Evolutionary conservation across 2,797 vertebrate genomes (phyloP), one percentile per base, ranked within the genome.

Genomic region (Sorex maritimensis): DNA sequence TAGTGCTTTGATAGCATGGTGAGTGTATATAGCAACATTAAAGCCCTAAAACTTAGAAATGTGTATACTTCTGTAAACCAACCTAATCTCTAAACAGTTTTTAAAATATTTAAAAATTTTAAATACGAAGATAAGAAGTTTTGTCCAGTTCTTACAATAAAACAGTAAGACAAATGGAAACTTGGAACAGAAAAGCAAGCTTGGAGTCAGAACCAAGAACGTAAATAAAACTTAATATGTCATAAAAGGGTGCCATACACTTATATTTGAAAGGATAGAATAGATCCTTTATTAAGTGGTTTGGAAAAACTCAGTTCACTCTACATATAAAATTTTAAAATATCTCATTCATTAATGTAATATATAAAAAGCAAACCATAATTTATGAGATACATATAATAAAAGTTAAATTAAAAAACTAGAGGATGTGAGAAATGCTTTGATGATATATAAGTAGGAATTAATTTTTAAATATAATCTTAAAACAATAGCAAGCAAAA

Each of bases 361-460:
- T 77, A 87, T 58, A 38, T 7, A 49, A 92, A 92, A 44, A 81
- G 24, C 3, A 15, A 87, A n/a, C 81, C 49, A 38, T 82, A 21
- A 46, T 82, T 81, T 82, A 63, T 81, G 82, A 92, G 67, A 92
- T 41, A 77, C 13, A 15, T 61, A 61, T 30, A 75, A 8, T 58
- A 68, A 92, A 74, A 75, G 17, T 73, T 55, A 92, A 73, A 81
- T 55, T 44, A 82, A n/a, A 72, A 73, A 80, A 34, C 34, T 86
- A 10, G 44, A 24, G 38, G 34, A 81, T 68, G 14, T 74, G 15
- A 74, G 46, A 81, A 92, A 49, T 63, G 49, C 19, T 10, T 83
- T 81, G 75, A 49, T 49, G 19, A 44, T 24, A 28, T 23, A 63
- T 8, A 6, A 92, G 61, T 46, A 17, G 38, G 55, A 88, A 77